A percentile compares a stretch with the other conserved stretches of the same genome.
These are phyloP conservation scores for Orchesella flavescens DNA, from an alignment of 2,888 invertebrate species.

Conservation along the genomic window DNA sequence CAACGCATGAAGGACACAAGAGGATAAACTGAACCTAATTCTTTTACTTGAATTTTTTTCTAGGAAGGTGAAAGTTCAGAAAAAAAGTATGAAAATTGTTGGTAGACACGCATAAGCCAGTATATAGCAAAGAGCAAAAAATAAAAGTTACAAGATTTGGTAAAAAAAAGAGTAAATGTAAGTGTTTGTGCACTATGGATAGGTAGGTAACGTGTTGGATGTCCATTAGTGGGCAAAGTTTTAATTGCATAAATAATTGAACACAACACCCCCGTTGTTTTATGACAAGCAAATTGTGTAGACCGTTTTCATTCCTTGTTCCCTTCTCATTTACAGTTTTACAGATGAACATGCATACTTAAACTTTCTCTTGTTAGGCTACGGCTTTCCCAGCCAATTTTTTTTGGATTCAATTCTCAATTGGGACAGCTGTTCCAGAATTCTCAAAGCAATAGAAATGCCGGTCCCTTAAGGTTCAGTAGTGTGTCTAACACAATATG, in stretches of 20 bases:
- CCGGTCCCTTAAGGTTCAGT: too few species aligned
- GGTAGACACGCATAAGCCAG: conserved; percentile 32
- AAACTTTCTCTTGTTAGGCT: conserved; percentile 4
- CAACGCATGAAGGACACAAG: not conserved
- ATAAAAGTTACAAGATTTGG: too few species aligned
- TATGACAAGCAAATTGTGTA: conserved; percentile 20
- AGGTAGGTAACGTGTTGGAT: conserved; percentile 25
- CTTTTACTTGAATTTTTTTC: not conserved
- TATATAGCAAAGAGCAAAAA: not conserved
- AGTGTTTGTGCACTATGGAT: not conserved
- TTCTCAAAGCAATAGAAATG: too few species aligned
- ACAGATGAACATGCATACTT: not conserved
- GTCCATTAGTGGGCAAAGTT: conserved; percentile 53
- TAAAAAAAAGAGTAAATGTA: too few species aligned
- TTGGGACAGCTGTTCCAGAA: conserved; percentile 38
- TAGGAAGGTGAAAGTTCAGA: conserved; percentile 27
- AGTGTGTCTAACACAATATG: too few species aligned
- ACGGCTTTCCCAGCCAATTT: not conserved
- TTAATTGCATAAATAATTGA: conserved; percentile 60
- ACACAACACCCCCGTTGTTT: conserved; percentile 45
- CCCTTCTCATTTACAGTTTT: conserved; percentile 17
- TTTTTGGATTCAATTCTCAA: conserved; percentile 23
- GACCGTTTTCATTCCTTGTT: not conserved
- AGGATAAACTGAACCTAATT: too few species aligned
- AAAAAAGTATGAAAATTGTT: conserved; percentile 48